These are phyloP conservation scores for Heteronetta atricapilla DNA, from an alignment of 2,113 vertebrate genomes.

Conservation along the genomic window DNA sequence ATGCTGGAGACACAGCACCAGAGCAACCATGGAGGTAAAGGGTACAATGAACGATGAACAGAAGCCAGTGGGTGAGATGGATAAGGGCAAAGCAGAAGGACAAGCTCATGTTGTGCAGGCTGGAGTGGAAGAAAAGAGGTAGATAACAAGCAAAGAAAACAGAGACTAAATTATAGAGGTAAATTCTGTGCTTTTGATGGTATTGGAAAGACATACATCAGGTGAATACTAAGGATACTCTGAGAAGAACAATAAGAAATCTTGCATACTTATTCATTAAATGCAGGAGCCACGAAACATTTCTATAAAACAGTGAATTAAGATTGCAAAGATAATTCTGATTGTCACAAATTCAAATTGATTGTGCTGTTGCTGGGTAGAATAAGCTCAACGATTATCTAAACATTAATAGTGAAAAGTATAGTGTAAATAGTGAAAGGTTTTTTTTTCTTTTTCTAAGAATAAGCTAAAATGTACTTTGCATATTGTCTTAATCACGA, in stretches of 20 bases:
- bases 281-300: neutral
- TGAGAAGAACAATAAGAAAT: neutral
- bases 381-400: neutral
- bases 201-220: neutral
- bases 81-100: neutral
- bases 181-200: neutral
- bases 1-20: neutral
- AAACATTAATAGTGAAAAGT: neutral
- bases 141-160: neutral
- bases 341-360: neutral
- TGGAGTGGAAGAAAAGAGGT: neutral
- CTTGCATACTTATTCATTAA: neutral
- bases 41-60: neutral
- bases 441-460: neutral
- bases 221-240: neutral
- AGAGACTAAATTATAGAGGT: neutral
- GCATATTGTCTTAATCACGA: neutral
- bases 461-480: neutral
- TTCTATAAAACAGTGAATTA: neutral
- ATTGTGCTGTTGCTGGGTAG: neutral
- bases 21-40: neutral
- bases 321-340: neutral
- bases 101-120: neutral
- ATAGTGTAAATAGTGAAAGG: neutral
- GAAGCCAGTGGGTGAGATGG: neutral